phyloP scores from a whole-genome alignment of 2,113 vertebrate species.

The Dicaeum eximium region DNA sequence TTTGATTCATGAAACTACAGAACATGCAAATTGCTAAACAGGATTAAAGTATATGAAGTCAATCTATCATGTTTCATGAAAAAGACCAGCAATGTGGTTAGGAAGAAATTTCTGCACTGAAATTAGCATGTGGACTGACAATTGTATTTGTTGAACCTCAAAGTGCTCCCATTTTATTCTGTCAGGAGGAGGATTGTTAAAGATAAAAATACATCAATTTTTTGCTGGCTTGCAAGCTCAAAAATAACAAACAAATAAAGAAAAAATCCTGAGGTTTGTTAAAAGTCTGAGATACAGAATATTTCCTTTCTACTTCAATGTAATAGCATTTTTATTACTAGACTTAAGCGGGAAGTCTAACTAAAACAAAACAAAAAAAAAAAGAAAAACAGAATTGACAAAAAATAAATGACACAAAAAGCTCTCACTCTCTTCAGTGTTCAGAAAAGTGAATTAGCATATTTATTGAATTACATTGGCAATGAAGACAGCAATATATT shows the following conservation, averaged over 20 bases:
- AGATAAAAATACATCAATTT: not conserved
- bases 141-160: not conserved
- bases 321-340: constrained; percentile 3
- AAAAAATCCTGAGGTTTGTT: not conserved
- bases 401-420: constrained; percentile 60
- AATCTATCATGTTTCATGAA: not conserved
- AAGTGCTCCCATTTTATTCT: not conserved
- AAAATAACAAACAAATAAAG: not conserved
- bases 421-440: constrained; percentile 41
- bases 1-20: not conserved
- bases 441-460: constrained; percentile 68
- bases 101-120: not conserved
- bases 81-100: not conserved
- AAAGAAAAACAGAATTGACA: not conserved
- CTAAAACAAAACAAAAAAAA: not conserved
- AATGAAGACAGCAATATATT: constrained; percentile 70
- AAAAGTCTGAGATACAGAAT: not conserved
- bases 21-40: not conserved
- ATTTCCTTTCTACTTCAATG: not conserved
- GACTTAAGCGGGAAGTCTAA: constrained; percentile 23
- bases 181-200: not conserved
- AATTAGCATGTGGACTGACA: not conserved
- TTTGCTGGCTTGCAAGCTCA: not conserved
- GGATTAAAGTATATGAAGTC: constrained; percentile 16
- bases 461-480: constrained; percentile 71